These are phyloP conservation scores for Drosophila chauvacae DNA, from an alignment of 1,140 invertebrate species.

Conservation along the genomic window DNA sequence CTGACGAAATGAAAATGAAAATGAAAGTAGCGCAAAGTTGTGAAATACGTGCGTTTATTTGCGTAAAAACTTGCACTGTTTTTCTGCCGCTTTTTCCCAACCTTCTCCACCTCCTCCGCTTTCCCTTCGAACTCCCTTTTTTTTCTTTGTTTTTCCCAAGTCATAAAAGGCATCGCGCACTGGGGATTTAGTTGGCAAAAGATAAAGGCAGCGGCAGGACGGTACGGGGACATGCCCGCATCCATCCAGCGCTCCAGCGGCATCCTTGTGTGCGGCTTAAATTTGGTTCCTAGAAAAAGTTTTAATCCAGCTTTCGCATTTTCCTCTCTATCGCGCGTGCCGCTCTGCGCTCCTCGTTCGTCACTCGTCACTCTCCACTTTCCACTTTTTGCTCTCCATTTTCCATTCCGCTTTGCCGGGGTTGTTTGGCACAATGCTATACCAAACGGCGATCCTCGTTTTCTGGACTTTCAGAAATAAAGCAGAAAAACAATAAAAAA, in stretches of 20 bases:
- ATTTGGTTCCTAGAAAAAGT: constrained; percentile 74
- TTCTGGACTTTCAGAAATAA: not conserved
- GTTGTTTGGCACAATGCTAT: constrained; percentile 27
- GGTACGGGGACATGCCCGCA: constrained; percentile 24
- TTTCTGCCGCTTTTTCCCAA: constrained; percentile 8
- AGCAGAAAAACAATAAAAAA: not conserved
- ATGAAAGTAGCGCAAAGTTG: constrained; percentile 78
- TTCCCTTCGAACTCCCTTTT: not conserved
- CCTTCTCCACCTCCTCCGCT: not conserved
- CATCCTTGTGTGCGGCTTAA: constrained; percentile 70
- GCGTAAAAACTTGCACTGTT: constrained; percentile 71
- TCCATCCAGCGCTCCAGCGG: constrained; percentile 13
- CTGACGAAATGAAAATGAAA: constrained; percentile 45
- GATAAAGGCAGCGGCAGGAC: constrained; percentile 34
- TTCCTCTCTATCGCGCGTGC: constrained; percentile 13
- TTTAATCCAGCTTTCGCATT: constrained; percentile 76
- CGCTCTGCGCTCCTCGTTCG: not conserved
- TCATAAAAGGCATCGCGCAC: constrained; percentile 58
- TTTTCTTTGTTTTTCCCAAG: constrained; percentile 2
- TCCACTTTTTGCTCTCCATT: not conserved
- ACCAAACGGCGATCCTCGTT: not conserved
- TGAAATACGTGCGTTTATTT: constrained; percentile 82
- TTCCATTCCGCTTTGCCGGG: not conserved
- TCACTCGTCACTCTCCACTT: not conserved
- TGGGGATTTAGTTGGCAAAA: constrained; percentile 65